These are phyloP conservation scores for Phataginus tetradactyla DNA, from an alignment of 2,797 vertebrate genomes.

Conservation along the genomic window DNA sequence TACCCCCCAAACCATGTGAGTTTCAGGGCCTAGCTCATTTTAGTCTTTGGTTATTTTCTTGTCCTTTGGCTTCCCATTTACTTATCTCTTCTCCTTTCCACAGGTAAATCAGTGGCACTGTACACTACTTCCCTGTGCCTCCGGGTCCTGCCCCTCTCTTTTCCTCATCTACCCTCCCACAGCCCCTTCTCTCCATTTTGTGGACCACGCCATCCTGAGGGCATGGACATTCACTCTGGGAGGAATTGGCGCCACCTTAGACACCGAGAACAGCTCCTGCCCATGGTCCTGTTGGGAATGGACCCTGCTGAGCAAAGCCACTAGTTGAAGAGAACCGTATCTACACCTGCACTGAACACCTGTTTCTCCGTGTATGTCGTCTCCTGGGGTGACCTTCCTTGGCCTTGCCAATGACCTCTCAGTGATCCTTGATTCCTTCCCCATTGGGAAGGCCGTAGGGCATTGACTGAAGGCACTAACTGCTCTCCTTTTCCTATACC, in stretches of 20 bases:
- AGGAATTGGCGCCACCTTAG: not conserved
- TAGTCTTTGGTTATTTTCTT: not conserved
- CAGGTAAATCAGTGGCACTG: conserved; percentile 50
- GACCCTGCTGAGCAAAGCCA: conserved; percentile 37
- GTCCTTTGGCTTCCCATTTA: not conserved
- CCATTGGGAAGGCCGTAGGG: conserved; percentile 32
- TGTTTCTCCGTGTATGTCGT: not conserved
- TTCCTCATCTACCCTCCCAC: not conserved
- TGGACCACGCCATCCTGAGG: conserved; percentile 63
- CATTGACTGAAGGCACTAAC: conserved; percentile 25
- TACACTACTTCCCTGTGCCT: conserved; percentile 15
- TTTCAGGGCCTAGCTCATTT: not conserved
- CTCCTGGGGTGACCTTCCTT: conserved; percentile 45
- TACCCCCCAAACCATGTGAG: conserved; percentile 80
- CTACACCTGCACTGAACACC: not conserved
- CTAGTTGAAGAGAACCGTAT: conserved; percentile 14
- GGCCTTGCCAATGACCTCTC: conserved; percentile 2
- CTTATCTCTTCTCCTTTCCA: not conserved
- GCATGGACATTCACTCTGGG: not conserved
- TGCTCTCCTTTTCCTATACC: not conserved
- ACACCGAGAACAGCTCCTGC: conserved; percentile 50
- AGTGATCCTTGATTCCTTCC: not conserved
- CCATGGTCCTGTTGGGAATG: not conserved
- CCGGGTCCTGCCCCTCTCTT: conserved; percentile 1
- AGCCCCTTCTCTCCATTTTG: not conserved